Evolutionary conservation across 2,888 invertebrate species (phyloP), one percentile per base, ranked within the genome.

Genomic region (Allacma fusca): DNA sequence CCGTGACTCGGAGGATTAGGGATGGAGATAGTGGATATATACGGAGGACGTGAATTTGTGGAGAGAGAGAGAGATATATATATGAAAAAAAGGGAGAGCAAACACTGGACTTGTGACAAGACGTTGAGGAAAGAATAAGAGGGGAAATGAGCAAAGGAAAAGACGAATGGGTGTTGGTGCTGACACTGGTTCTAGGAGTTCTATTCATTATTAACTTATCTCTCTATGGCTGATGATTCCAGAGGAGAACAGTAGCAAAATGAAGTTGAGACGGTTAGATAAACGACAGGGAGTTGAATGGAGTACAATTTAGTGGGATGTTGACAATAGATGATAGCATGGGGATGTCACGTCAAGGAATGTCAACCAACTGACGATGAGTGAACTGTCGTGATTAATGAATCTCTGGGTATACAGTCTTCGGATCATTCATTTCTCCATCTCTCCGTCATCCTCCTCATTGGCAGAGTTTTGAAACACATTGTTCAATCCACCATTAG

Each of bases 351-450:
- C 71, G 71, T 71, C 71, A 71, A 71, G 57, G 26, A 62, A 72
- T 72, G 72, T 72, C 72, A 72, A 70, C 70, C 44, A 44, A 70
- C 29, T 75, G 65, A 62, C 40, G 62, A 64, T 65, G 75, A 81
- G 78, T 79, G 78, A 81, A 78, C 73, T 78, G 79, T 78, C 77
- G 78, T 79, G 80, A 80, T 80, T 80, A 80, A 80, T 80, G 80
- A 80, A 79, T 80, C 67, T 19, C 67, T n/a, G 12, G 26, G 28
- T 50, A 24, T 43, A 1, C 57, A 2, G 16, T 21, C 5, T 44
- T 1, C 28, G 43, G 1, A 43, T 50, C 67, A 57, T 67, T 57
- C 43, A 43, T 69, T 29, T 69, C 68, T 21, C 24, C 21, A 16
- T 9, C 69, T 40, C 9, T 28, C 29, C 21, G 28, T 28, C 21